A percentile compares a stretch with the other conserved stretches of the same genome.
Conservation (phyloP, 2,113 vertebrate genomes). For the Climacteris rufus region DNA sequence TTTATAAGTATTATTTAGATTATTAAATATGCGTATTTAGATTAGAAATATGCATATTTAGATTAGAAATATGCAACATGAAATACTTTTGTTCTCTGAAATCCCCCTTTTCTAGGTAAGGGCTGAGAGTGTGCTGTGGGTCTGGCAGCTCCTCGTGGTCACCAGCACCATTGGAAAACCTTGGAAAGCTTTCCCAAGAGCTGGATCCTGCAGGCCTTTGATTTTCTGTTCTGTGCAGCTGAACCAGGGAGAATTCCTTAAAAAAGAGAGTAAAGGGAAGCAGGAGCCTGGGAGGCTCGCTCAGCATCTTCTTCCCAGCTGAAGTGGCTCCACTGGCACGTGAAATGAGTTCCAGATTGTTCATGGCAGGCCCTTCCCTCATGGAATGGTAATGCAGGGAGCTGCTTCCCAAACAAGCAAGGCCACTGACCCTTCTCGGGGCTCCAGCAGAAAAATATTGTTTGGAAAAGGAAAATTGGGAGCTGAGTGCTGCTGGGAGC, state of each 20-base stretch:
- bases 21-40: background rate
- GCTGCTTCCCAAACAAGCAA: slow-evolving; percentile 13
- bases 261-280: background rate
- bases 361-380: background rate
- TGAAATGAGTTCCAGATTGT: slow-evolving; percentile 45
- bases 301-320: background rate
- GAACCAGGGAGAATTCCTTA: background rate
- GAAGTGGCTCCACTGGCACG: background rate
- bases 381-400: background rate
- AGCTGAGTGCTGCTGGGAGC: rapidly evolving
- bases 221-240: background rate
- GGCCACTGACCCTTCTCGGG: slow-evolving; percentile 2
- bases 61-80: background rate
- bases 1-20: background rate
- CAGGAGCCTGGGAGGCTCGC: background rate
- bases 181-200: background rate
- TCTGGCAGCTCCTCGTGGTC: rapidly evolving
- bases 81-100: background rate
- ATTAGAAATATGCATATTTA: background rate
- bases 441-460: background rate
- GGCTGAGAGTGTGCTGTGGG: background rate
- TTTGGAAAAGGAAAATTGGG: background rate
- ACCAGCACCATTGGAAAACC: rapidly evolving
- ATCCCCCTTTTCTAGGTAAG: background rate
- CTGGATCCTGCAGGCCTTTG: background rate